Evolutionary conservation across 2,113 vertebrate genomes (phyloP), one percentile per base, ranked within the genome.

Genomic region (Charadrius vociferus): DNA sequence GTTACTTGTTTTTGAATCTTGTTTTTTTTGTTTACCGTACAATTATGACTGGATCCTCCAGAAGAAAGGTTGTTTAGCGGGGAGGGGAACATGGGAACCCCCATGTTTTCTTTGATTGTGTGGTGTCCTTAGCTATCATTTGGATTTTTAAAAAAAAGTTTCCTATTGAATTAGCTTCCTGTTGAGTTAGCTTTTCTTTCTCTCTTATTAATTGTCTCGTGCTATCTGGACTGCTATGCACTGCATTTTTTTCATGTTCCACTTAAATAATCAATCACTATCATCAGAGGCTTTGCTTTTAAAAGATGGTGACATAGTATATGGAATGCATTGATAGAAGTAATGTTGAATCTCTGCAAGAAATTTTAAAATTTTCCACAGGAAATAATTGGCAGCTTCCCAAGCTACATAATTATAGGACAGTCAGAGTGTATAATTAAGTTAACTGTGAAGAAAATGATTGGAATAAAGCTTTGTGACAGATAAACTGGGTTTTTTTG

Each of bases 381-480:
- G 85, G 79, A 97, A 96, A 95, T 90, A 98, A 97, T 84, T 98
- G 98, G 96, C 98, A 97, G 95, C 95, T 97, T 97, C 92, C 97
- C 97, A 97, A 97, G 96, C 34, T 67, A 88, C 85, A 70, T 98
- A 98, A 98, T 98, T 98, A 95, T 71, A 97, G 97, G 97, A 96
- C 94, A 95, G 85, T 84, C 93, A 95, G 94, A 94, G 90, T 91
- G 78, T 98, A 92, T 97, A 98, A 98, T 98, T 98, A 97, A 97
- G 94, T 95, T 95, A 97, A 97, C 91, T 90, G 95, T 90, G 83
- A 97, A 97, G 97, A 94, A 95, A 94, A 95, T 85, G 86, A 97
- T 93, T 94, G 88, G 96, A 96, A 97, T 92, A 96, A 95, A 97
- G 92, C 95, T 95, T 96, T 85, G 91, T 97, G 95, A 96, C 91